Conservation (phyloP, 2,888 invertebrate genomes). For the Neoscelio sp. region DNA sequence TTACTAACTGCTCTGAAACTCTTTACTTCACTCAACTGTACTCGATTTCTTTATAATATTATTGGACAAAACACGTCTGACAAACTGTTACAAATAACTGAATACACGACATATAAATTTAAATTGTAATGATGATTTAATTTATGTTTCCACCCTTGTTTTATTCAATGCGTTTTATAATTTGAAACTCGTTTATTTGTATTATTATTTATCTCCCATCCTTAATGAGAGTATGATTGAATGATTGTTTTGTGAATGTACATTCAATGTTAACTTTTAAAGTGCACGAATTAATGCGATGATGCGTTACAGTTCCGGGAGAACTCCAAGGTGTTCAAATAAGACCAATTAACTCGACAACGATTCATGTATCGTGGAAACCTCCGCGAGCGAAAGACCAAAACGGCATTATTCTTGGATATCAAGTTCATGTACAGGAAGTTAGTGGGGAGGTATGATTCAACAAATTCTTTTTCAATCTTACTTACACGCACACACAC, state of each 20-base stretch:
- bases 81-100: not conserved
- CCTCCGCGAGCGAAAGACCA: constrained; percentile 95
- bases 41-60: constrained; percentile 8
- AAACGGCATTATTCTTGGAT: constrained; percentile 98
- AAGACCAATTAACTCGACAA: constrained; percentile 96
- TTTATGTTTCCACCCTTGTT: too few relatives aligned
- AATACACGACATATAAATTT: constrained; percentile 4
- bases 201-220: constrained; percentile 55
- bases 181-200: constrained; percentile 53
- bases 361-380: constrained; percentile 97
- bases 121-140: too few relatives aligned
- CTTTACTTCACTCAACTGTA: not conserved
- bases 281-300: constrained; percentile 72
- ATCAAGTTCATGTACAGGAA: constrained; percentile 98
- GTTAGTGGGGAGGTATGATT: constrained; percentile 93
- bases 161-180: constrained; percentile 53
- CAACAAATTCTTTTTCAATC: constrained; percentile 2
- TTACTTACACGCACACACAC: not conserved
- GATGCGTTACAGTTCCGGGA: constrained; percentile 94
- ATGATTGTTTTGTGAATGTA: constrained; percentile 70
- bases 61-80: constrained; percentile 7
- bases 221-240: constrained; percentile 64
- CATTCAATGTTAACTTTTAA: constrained; percentile 34
- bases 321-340: constrained; percentile 97
- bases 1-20: constrained; percentile 18